These are phyloP conservation scores for Sebastes iracundus DNA, from an alignment of 2,797 vertebrate genomes.

Conservation along the genomic window DNA sequence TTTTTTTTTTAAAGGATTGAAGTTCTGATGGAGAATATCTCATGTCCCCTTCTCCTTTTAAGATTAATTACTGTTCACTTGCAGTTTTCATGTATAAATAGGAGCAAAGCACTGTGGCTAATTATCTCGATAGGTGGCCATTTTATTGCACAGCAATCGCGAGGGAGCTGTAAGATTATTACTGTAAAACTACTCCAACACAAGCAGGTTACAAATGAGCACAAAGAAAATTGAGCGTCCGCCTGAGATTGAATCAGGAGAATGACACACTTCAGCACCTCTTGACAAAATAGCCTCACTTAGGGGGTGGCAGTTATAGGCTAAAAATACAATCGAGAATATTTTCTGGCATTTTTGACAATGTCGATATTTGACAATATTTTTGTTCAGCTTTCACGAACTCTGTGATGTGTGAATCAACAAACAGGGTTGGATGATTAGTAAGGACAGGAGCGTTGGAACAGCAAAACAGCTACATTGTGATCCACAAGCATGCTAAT, in stretches of 20 bases:
- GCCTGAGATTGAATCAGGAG: conserved; percentile 14
- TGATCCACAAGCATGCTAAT: not conserved
- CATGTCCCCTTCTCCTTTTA: conserved; percentile 36
- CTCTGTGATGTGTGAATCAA: not conserved
- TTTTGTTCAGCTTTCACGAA: not conserved
- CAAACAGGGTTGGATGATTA: not conserved
- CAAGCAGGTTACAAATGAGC: conserved; percentile 57
- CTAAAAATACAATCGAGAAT: conserved; percentile 8
- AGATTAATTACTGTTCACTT: conserved; percentile 67
- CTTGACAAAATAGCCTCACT: conserved; percentile 7
- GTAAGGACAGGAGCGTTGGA: not conserved
- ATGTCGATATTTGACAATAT: conserved; percentile 2
- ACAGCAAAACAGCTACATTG: not conserved
- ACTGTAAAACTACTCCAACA: conserved; percentile 50
- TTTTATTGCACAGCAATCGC: conserved; percentile 64
- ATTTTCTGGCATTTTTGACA: conserved; percentile 16
- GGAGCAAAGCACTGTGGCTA: conserved; percentile 58
- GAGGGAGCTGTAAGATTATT: conserved; percentile 57
- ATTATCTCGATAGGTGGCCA: conserved; percentile 74
- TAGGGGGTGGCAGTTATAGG: not conserved
- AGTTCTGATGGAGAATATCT: conserved; percentile 47
- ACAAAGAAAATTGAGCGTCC: conserved; percentile 23
- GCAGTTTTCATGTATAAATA: conserved; percentile 61
- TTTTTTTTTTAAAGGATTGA: conserved; percentile 4
- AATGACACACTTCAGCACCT: conserved; percentile 9